Percentiles rank a stretch among this genome's conserved stretches.
These are phyloP conservation scores for Caprella mutica DNA, from an alignment of 2,888 invertebrate genomes.

Conservation along the genomic window DNA sequence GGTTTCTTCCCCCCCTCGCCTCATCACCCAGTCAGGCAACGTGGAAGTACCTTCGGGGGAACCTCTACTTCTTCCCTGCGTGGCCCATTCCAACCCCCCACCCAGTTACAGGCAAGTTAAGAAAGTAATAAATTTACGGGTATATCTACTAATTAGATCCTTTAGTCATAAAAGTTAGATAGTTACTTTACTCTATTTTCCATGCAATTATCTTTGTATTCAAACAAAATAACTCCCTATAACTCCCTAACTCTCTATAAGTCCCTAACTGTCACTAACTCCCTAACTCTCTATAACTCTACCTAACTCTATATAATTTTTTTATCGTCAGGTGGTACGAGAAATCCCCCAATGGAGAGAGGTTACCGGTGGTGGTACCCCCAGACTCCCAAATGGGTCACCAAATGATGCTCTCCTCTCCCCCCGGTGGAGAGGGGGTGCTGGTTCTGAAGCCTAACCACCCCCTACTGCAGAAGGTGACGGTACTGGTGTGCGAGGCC, in stretches of 20 bases:
- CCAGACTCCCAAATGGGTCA: background rate
- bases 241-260: too few species aligned
- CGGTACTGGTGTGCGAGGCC: slow-evolving; percentile 23
- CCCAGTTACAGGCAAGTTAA: slow-evolving; percentile 23
- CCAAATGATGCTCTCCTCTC: background rate
- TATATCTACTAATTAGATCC: too few species aligned
- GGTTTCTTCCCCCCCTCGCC: slow-evolving; percentile 7
- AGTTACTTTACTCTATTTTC: too few species aligned
- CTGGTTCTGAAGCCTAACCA: slow-evolving; percentile 14
- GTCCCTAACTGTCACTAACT: too few species aligned
- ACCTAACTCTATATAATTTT: too few species aligned
- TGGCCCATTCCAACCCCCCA: slow-evolving; percentile 26
- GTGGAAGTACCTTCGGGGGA: background rate
- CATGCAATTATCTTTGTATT: too few species aligned
- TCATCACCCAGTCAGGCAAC: slow-evolving; percentile 5
- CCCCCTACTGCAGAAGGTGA: background rate
- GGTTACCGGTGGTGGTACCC: background rate
- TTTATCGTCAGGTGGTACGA: slow-evolving; percentile 3
- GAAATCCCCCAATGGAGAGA: background rate
- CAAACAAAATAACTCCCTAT: too few species aligned
- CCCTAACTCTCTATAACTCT: too few species aligned
- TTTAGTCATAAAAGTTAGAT: too few species aligned
- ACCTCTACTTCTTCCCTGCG: slow-evolving; percentile 23
- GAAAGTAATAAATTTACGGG: too few species aligned
- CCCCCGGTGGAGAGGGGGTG: slow-evolving; percentile 7